A percentile compares a stretch with the other conserved stretches of the same genome.
phyloP scores from a whole-genome alignment of 1,140 invertebrate genomes.

The Cephus cinctus region DNA sequence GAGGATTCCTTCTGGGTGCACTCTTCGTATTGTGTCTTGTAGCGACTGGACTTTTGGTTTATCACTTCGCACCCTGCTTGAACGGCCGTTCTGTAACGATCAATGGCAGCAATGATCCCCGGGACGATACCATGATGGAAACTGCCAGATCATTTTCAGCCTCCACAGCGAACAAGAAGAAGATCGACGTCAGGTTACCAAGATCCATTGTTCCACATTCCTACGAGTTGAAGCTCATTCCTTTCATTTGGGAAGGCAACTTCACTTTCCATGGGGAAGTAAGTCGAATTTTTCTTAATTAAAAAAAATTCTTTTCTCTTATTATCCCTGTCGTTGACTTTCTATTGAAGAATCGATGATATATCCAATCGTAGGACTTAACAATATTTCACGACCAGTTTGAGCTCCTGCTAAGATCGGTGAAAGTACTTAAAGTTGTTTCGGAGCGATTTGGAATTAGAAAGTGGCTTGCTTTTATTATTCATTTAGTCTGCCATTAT shows the following conservation, averaged over 20 bases:
- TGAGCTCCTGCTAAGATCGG: too few species aligned
- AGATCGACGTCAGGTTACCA: constrained; percentile 67
- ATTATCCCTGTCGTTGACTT: too few species aligned
- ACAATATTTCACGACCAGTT: too few species aligned
- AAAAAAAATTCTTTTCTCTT: not conserved
- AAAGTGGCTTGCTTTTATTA: too few species aligned
- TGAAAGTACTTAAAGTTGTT: too few species aligned
- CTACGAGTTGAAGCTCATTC: constrained; percentile 70
- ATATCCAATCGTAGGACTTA: too few species aligned
- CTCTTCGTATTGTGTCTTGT: constrained; percentile 58
- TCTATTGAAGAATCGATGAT: too few species aligned
- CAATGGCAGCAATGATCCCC: constrained; percentile 25
- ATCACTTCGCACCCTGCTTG: constrained; percentile 67
- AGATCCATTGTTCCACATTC: constrained; percentile 64
- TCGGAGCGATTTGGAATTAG: too few species aligned
- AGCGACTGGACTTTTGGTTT: constrained; percentile 66
- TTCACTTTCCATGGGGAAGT: constrained; percentile 77
- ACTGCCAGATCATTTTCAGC: constrained; percentile 48
- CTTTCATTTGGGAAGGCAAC: constrained; percentile 70
- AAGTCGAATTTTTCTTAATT: not conserved
- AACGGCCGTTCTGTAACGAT: constrained; percentile 42
- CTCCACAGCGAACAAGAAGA: constrained; percentile 39
- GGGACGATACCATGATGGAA: constrained; percentile 37
- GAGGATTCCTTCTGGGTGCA: constrained; percentile 51
- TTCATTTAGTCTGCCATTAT: too few species aligned